Conservation (phyloP, 2,888 invertebrate species). For the Lycaena phlaeas region DNA sequence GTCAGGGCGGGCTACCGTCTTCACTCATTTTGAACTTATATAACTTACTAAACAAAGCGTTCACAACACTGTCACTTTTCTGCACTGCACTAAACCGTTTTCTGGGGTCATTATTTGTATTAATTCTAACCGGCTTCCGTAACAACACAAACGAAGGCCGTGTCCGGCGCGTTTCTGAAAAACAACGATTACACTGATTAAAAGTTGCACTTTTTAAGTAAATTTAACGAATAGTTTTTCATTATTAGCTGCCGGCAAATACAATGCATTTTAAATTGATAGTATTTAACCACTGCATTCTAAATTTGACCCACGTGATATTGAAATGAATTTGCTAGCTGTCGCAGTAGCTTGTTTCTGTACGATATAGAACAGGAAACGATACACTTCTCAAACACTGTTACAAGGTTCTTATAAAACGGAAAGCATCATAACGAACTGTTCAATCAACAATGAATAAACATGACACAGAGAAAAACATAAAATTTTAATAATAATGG, state of each 20-base stretch:
- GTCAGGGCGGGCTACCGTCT: slow-evolving; percentile 50
- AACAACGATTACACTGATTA: slow-evolving; percentile 53
- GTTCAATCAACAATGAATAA: slow-evolving; percentile 12
- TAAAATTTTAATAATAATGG: slow-evolving; percentile 53
- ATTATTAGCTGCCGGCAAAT: slow-evolving; percentile 19
- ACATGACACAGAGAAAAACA: slow-evolving; percentile 33
- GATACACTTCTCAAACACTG: slow-evolving; percentile 51
- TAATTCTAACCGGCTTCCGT: slow-evolving; percentile 55
- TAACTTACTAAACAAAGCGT: slow-evolving; percentile 38
- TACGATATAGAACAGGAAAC: slow-evolving; percentile 64
- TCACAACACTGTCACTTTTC: slow-evolving; percentile 46
- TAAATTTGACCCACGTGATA: slow-evolving; percentile 72
- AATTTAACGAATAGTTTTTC: slow-evolving; percentile 21
- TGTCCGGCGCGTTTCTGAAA: slow-evolving; percentile 60
- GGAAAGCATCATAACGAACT: slow-evolving; percentile 19
- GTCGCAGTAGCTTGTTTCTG: slow-evolving; percentile 63
- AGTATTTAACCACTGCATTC: slow-evolving; percentile 37
- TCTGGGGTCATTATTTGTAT: slow-evolving; percentile 34
- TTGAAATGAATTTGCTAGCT: slow-evolving; percentile 60
- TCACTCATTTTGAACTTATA: slow-evolving; percentile 54
- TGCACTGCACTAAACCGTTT: slow-evolving; percentile 36
- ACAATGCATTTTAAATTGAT: slow-evolving; percentile 26
- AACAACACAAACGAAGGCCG: slow-evolving; percentile 30
- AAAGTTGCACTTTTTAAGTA: slow-evolving; percentile 44
- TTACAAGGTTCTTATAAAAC: slow-evolving; percentile 21